Base-by-base conservation (phyloP, 2,113 vertebrate species). In the Clarias gariepinus region DNA sequence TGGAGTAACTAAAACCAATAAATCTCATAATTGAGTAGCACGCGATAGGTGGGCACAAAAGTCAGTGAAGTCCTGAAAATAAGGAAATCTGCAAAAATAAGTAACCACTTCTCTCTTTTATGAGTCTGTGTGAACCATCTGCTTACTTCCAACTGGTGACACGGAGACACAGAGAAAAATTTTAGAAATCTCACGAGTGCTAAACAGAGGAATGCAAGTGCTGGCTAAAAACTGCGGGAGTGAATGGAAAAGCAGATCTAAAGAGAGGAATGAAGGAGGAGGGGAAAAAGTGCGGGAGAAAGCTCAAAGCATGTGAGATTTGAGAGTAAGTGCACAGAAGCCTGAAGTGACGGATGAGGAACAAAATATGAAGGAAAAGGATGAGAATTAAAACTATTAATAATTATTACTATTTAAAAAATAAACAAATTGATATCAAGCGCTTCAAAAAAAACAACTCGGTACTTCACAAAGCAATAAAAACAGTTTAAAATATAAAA, bases 171-270 rank as follows among this genome's bases (percentile, higher is more conserved):
- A 19, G 19, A 74, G 85, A 94, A 89, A 90, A 94, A 94, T 95
- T 90, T 89, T 84, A 94, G 92, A 94, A 92, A 94, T 95, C 91
- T 92, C 91, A 85, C 60, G 87, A 91, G 93, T 93, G 93, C 91
- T 90, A 89, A 88, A 90, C 88, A 81, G 86, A 83, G 91, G 91
- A 92, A 94, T 92, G 89, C 84, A 60, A 90, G 85, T 28, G 8
- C 8, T 66, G 53, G 71, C 86, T 89, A 52, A 83, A 47, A 71
- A 90, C 91, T 91, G 92, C 78, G 69, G 90, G 83, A 83, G 88
- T 81, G 91, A 91, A 89, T 91, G 90, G 91, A 93, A 93, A 93
- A 93, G 78, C 78, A 90, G 84, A 88, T 80, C 87, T 79, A 71
- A 88, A 89, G 88, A 85, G 86, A 81, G 85, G 81, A 83, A 89